phyloP scores from a whole-genome alignment of 2,113 vertebrate species.

The Cisticola juncidis region DNA sequence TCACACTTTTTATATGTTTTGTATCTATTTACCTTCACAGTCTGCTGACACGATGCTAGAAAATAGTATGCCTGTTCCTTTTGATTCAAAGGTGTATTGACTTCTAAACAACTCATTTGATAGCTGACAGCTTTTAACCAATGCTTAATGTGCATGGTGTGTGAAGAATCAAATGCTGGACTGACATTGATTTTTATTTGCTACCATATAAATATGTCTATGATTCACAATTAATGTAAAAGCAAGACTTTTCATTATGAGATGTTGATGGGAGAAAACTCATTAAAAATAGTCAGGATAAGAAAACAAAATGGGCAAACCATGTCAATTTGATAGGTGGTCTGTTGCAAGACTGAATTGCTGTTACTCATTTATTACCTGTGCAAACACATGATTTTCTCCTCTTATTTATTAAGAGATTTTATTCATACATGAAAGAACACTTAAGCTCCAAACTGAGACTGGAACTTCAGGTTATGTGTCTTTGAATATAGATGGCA shows the following conservation, averaged over 20 bases:
- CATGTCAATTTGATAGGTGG: fast-evolving
- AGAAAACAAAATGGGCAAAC: neutral
- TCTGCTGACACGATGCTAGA: neutral
- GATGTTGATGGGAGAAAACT: neutral
- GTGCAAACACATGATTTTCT: neutral
- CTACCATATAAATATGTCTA: neutral
- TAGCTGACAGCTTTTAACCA: neutral
- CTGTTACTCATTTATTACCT: neutral
- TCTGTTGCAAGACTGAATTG: neutral
- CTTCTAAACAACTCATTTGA: neutral
- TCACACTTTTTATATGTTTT: neutral
- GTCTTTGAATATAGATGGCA: neutral
- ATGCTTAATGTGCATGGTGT: neutral
- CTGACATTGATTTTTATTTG: neutral
- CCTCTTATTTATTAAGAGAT: neutral
- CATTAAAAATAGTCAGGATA: neutral
- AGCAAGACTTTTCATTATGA: neutral
- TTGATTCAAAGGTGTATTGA: neutral
- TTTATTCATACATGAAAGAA: neutral
- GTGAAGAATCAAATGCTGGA: neutral
- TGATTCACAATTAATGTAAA: neutral
- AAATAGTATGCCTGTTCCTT: neutral
- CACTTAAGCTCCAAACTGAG: neutral
- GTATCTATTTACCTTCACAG: neutral
- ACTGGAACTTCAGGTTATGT: neutral